Conservation (phyloP, 2,113 vertebrate genomes). For the Podarcis muralis region DNA sequence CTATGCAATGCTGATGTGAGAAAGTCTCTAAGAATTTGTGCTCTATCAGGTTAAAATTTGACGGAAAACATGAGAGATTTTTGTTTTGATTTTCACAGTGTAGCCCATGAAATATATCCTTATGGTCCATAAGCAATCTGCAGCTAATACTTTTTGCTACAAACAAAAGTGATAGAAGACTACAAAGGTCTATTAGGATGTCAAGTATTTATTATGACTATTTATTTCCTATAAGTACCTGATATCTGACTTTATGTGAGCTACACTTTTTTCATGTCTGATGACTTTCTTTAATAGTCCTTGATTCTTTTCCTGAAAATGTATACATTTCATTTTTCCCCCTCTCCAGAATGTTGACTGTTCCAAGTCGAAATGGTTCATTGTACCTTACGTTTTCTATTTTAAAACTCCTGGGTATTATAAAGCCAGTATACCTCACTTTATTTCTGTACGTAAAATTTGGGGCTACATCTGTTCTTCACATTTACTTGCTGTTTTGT, state of each 20-base stretch:
- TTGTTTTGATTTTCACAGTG: background rate
- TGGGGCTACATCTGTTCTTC: constrained; percentile 46
- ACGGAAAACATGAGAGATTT: background rate
- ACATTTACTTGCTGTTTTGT: constrained; percentile 11
- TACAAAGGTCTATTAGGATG: background rate
- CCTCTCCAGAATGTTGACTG: background rate
- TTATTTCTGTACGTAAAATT: constrained; percentile 60
- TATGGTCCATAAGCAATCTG: background rate
- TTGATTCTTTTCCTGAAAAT: constrained; percentile 21
- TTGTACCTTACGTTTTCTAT: constrained; percentile 4
- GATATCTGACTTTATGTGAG: background rate
- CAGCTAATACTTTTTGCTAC: background rate
- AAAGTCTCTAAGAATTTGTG: background rate
- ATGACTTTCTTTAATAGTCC: background rate
- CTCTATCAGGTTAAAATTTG: background rate
- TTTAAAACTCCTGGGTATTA: constrained; percentile 45
- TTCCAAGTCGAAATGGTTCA: background rate
- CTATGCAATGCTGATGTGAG: background rate
- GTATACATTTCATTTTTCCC: constrained; percentile 14
- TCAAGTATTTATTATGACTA: background rate
- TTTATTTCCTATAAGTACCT: background rate
- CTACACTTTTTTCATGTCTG: constrained; percentile 3
- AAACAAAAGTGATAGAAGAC: background rate
- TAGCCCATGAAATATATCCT: background rate
- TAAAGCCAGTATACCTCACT: constrained; percentile 65